Conservation (phyloP, 2,797 vertebrate species). For the Oreonectes daqikongensis region DNA sequence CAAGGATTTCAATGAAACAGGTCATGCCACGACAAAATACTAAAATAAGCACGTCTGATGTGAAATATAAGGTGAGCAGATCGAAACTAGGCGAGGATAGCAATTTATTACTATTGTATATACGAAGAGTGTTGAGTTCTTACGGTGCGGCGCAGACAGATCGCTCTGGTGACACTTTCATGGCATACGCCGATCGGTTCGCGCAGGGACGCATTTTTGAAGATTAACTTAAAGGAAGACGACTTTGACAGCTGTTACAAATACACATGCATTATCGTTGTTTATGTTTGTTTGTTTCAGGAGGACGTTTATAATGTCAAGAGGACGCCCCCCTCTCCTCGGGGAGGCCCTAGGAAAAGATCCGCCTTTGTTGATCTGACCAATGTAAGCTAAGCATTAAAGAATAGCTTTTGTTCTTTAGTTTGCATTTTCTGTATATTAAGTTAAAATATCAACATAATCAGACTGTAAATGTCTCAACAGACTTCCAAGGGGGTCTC, state of each 20-base stretch:
- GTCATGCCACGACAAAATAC: not conserved
- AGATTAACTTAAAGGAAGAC: too few relatives aligned
- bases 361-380: slow-evolving; percentile 89
- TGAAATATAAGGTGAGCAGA: not conserved
- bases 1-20: not conserved
- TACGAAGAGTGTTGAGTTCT: too few relatives aligned
- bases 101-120: not conserved
- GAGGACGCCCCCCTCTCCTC: slow-evolving; percentile 79
- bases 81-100: not conserved
- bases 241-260: not conserved
- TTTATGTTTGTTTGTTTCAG: slow-evolving; percentile 55
- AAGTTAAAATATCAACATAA: too few relatives aligned
- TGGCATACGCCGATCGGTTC: too few relatives aligned
- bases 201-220: too few relatives aligned
- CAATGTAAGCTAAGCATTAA: slow-evolving; percentile 77
- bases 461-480: too few relatives aligned
- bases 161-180: too few relatives aligned
- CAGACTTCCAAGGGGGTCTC: too few relatives aligned
- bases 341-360: slow-evolving; percentile 83
- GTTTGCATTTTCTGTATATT: too few relatives aligned
- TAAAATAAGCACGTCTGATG: not conserved
- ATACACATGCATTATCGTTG: not conserved
- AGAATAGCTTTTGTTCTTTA: not conserved
- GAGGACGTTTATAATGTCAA: slow-evolving; percentile 77
- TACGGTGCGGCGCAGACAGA: too few relatives aligned